Conservation (phyloP, 2,797 vertebrate species). For the Myiothlypis coronata region DNA sequence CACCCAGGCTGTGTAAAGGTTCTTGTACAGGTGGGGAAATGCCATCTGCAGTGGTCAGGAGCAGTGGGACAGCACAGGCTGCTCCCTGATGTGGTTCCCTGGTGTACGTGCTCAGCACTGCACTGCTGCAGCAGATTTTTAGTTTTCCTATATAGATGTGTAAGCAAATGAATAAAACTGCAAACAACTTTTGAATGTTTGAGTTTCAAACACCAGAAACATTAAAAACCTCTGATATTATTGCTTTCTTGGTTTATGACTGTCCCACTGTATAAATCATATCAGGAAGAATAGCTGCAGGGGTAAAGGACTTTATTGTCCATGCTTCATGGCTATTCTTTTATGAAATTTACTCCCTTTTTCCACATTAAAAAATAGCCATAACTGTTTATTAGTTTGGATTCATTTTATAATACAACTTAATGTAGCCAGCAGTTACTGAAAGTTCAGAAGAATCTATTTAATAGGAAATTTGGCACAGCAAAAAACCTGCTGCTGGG, state of each 20-base stretch:
- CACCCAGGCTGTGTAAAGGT: neutral
- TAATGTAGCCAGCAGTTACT: neutral
- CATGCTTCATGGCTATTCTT: neutral
- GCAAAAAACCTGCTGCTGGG: neutral
- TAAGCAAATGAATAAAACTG: neutral
- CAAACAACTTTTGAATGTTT: neutral
- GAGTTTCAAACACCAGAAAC: neutral
- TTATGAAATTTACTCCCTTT: neutral
- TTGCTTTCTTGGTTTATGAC: neutral
- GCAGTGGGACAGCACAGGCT: neutral
- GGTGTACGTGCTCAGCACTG: rapidly evolving
- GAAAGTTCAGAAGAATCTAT: neutral
- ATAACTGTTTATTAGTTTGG: neutral
- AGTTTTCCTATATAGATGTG: neutral
- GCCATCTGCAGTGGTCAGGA: neutral
- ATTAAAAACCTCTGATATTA: neutral
- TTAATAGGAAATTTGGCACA: neutral
- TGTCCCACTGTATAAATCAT: neutral
- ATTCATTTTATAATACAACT: neutral
- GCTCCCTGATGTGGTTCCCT: neutral
- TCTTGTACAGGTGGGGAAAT: neutral
- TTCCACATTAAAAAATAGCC: neutral
- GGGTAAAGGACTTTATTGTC: neutral
- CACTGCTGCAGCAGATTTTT: neutral
- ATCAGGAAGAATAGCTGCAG: neutral